Evolutionary conservation across 2,797 vertebrate genomes (phyloP), one percentile per base, ranked within the genome.

Genomic region (Rachycentron canadum): DNA sequence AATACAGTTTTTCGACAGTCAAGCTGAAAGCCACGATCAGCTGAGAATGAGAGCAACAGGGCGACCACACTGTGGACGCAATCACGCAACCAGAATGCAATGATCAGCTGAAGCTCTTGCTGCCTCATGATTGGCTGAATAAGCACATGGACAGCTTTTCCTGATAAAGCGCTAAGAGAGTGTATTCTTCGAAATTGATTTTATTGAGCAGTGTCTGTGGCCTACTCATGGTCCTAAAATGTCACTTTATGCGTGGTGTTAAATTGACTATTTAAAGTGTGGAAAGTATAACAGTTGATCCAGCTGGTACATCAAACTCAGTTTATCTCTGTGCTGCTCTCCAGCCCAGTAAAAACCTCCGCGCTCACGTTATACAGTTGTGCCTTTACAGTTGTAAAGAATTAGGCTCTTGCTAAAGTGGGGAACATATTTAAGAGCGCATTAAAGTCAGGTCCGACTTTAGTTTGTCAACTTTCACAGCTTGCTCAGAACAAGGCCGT

Each of bases 391-490:
- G 40, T 16, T 16, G 40, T 59, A 1, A 13, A 67, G n/a, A 52
- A 59, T 71, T n/a, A 55, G 21, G 53, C 63, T 65, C 23, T 45
- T 11, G 12, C 28, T 56, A 23, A 65, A 61, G 30, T 16, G 40
- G 8, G 62, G 21, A 34, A 70, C 17, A 61, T 61, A 78, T 74
- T 62, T 58, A 45, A 62, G 25, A 65, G 7, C 17, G 28, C 25
- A 53, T 57, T 40, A 67, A 61, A 71, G 30, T 67, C 13, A 34
- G 7, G 26, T 47, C 40, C 69, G 41, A 41, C 50, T 47, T 12
- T 25, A n/a, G 43, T 69, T 66, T 59, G 32, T 78, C 65, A 34
- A 19, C 26, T 71, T 64, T 77, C 32, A 55, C 36, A 55, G 49
- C 59, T 66, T 47, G 21, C 14, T 21, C 10, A 57, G 38, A 75